Conservation (phyloP, 1,140 invertebrate species). For the Acromyrmex echinatior region DNA sequence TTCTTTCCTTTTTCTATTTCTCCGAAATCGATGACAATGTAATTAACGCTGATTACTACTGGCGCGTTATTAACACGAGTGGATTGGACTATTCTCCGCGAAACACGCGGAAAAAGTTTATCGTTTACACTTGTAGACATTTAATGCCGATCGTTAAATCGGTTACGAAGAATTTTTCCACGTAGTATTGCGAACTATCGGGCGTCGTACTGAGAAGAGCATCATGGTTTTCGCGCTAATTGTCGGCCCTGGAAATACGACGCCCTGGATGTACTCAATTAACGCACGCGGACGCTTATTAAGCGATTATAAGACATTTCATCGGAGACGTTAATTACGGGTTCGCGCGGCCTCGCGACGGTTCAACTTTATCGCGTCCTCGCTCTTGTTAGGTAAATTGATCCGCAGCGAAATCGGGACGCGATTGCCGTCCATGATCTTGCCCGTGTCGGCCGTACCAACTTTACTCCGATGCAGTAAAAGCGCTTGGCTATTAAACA, state of each 20-base stretch:
- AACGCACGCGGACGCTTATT: slow-evolving; percentile 51
- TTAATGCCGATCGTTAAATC: slow-evolving; percentile 48
- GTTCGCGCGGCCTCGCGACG: slow-evolving; percentile 41
- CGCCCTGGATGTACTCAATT: slow-evolving; percentile 54
- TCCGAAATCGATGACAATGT: not conserved
- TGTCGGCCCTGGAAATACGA: slow-evolving; percentile 13
- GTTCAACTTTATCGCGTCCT: slow-evolving; percentile 44
- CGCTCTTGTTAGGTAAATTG: slow-evolving; percentile 56
- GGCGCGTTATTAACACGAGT: slow-evolving; percentile 17
- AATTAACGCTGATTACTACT: slow-evolving; percentile 33
- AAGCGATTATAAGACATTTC: slow-evolving; percentile 65
- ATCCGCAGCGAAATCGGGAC: slow-evolving; percentile 58
- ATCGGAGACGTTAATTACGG: slow-evolving; percentile 54
- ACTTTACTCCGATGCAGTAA: slow-evolving; percentile 24
- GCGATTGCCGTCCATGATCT: slow-evolving; percentile 32
- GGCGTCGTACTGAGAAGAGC: slow-evolving; percentile 20
- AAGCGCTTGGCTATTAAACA: slow-evolving; percentile 30
- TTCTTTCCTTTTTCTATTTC: not conserved
- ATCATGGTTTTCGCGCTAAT: slow-evolving; percentile 9
- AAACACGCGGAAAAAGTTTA: slow-evolving; percentile 35
- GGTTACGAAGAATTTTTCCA: slow-evolving; percentile 32
- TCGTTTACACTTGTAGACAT: slow-evolving; percentile 36
- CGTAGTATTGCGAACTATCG: not conserved
- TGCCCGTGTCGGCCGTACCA: not conserved
- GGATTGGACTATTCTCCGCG: not conserved